Evolutionary conservation across 2,113 vertebrate species (phyloP).

Genomic region (Rattus rattus): DNA sequence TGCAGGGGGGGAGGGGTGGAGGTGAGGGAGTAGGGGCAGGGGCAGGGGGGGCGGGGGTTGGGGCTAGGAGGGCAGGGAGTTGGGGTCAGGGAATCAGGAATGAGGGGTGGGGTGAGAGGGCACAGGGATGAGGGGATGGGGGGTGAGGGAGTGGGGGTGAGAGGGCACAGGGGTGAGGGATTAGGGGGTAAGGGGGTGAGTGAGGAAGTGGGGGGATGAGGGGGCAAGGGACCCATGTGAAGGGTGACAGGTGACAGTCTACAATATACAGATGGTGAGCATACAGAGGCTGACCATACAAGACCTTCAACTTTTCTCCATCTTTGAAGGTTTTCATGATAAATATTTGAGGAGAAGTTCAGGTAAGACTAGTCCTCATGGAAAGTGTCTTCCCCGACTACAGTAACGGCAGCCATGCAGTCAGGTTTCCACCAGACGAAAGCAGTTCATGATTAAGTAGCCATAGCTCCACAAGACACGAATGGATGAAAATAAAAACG

Average conservation of each 20-base stretch:
- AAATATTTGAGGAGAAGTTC: neutral
- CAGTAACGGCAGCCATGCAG: neutral
- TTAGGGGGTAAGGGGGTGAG: too few relatives aligned
- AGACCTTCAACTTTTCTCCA: neutral
- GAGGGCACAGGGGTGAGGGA: too few relatives aligned
- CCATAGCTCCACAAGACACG: neutral
- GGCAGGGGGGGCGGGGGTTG: too few relatives aligned
- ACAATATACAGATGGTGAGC: neutral
- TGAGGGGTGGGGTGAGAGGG: too few relatives aligned
- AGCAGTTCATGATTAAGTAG: neutral
- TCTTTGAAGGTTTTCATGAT: neutral
- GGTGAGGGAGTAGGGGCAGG: accelerated
- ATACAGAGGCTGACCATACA: neutral
- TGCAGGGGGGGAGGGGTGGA: too few relatives aligned
- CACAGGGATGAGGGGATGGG: too few relatives aligned
- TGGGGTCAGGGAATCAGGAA: too few relatives aligned
- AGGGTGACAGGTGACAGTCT: too few relatives aligned
- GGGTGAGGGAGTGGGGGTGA: too few relatives aligned
- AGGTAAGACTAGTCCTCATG: neutral
- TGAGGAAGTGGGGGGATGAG: too few relatives aligned
- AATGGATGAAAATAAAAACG: neutral
- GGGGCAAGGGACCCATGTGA: too few relatives aligned
- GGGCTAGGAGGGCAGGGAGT: too few relatives aligned
- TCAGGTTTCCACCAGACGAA: neutral
- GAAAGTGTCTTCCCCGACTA: neutral